Evolutionary conservation across 2,888 invertebrate species (phyloP), one percentile per base, ranked within the genome.

Genomic region (Parnassius smintheus): DNA sequence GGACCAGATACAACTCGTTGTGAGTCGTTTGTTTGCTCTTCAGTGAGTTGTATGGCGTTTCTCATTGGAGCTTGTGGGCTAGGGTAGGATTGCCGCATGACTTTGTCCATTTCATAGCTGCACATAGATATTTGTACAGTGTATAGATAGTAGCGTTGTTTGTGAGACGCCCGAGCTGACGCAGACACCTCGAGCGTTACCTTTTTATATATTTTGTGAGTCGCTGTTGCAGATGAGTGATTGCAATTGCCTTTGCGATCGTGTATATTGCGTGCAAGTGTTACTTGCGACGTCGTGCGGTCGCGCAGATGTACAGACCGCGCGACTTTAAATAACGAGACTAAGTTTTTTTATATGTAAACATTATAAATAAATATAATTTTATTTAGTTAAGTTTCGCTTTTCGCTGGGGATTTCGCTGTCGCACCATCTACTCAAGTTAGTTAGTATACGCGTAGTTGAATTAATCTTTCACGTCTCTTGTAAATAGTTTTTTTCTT

Each of bases 101-200:
- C 56, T 51, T 35, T 74, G 78, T 74, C 72, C 79, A 80, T 77
- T 54, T 13, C n/a, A 10, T 54, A 54, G 54, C 77, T 77, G 79
- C 78, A 77, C 75, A 75, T 80, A 81, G 80, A 76, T 78, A 77
- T 75, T 74, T 83, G 81, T 84, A 84, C 75, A 83, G 83, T 80
- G 74, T 83, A 79, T 81, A 82, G 79, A 80, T 73, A 69, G 59
- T 67, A 64, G 61, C 51, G 9, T 59, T 22, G 48, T 48, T 49
- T 13, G 49, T 13, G 50, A 12, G 51, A 45, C 51, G 44, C 41
- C 35, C 53, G 22, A 11, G 9, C 51, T 11, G 25, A 0, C 25
- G 51, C 22, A 3, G 10, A 3, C 51, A 11, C 44, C 11, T 44
- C 44, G 44, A 44, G 44, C 11, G 44, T 44, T 44, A 44, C 44